A percentile compares a stretch with the other conserved stretches of the same genome.
phyloP scores from a whole-genome alignment of 2,797 vertebrate species.

The Decapterus maruadsi region DNA sequence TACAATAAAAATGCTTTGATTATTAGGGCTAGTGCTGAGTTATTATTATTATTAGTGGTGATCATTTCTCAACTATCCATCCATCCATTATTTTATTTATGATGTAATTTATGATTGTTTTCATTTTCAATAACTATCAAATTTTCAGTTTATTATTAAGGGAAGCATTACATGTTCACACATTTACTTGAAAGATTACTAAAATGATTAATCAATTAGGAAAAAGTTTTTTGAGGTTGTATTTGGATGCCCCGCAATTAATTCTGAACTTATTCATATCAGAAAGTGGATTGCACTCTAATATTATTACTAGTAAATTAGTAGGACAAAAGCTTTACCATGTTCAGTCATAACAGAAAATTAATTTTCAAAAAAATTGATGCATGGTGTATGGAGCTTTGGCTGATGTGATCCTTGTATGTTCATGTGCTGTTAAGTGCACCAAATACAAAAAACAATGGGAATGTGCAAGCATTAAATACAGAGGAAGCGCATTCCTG shows the following conservation, averaged over 20 bases:
- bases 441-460: constrained; percentile 29
- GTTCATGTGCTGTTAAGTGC: background rate
- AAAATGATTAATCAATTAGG: no score
- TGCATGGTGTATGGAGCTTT: background rate
- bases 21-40: background rate
- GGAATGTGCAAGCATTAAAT: constrained; percentile 20
- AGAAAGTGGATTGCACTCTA: background rate
- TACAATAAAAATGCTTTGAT: background rate
- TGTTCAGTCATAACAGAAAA: background rate
- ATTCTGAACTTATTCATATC: background rate
- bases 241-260: no score
- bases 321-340: no score
- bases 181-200: no score
- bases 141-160: background rate
- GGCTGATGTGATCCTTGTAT: background rate
- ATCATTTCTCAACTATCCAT: background rate
- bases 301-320: background rate
- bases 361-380: no score
- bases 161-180: no score
- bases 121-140: background rate
- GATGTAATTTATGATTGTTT: no score
- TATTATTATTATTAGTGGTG: no score
- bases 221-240: no score
- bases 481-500: constrained; percentile 46
- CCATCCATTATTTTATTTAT: background rate